Evolutionary conservation across 2,113 vertebrate species (phyloP), one percentile per base, ranked within the genome.

Genomic region (Marcusenius ussheri): DNA sequence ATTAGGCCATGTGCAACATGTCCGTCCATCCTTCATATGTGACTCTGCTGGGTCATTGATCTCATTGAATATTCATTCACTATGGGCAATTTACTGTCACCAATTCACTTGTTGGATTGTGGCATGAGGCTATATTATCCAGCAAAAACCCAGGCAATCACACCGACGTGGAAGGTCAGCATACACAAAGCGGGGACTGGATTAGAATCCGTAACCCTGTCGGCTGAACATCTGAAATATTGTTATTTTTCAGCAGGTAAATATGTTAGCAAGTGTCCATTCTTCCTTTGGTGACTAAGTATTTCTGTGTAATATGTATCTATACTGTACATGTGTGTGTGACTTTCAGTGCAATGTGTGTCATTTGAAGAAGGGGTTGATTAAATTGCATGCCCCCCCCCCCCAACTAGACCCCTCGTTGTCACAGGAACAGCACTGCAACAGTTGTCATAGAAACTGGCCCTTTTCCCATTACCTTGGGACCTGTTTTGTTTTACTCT

Each of bases 381-480:
- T 50, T 74, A 62, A 89, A 88, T 50, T 89, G 83, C 53, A 45
- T 87, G 8, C 46, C 53, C 89, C 86, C 46, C 89, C 24, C n/a
- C 89, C 90, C 90, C 88, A 42, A 87, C 90, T 89, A 93, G 91
- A 91, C 91, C 91, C 91, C 92, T 93, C 1, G 17, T 90, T 47
- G 85, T 88, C 92, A 91, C 89, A 89, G 90, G 91, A 90, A 89
- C 15, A 58, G 85, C 45, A 50, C 53, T 90, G 91, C 45, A 92
- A 90, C 87, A 70, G 93, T 95, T 94, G 94, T 93, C 94, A 94
- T 95, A 92, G 94, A 94, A 95, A 95, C 94, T 3, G 46, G 87
- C 92, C 91, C 91, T 90, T 92, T 92, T 90, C 91, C 89, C 53
- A 50, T 92, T 90, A 93, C 91, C 90, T 91, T 49, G 77, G 84